These are phyloP conservation scores for Bostrychus sinensis DNA, from an alignment of 2,113 vertebrate genomes.

Conservation along the genomic window DNA sequence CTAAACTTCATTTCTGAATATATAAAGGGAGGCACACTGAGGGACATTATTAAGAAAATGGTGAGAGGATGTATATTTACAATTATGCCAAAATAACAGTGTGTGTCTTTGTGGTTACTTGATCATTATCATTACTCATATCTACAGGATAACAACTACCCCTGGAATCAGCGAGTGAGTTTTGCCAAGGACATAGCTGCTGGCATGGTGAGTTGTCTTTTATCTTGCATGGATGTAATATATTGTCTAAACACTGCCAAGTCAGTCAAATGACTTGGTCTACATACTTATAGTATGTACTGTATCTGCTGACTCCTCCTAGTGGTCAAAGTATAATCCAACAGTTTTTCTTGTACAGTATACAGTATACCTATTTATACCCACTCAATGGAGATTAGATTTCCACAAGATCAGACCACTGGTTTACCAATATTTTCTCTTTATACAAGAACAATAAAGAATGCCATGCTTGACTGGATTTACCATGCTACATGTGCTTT, in stretches of 20 bases:
- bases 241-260: neutral
- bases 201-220: slow-evolving; percentile 87
- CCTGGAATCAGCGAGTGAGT: slow-evolving; percentile 94
- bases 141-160: slow-evolving; percentile 88
- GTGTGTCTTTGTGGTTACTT: neutral
- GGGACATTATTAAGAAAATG: slow-evolving; percentile 94
- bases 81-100: neutral
- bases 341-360: neutral
- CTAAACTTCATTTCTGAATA: slow-evolving; percentile 98
- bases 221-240: neutral
- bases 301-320: slow-evolving; percentile 45
- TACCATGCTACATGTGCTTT: slow-evolving; percentile 5
- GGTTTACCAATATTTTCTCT: too few species aligned
- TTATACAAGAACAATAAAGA: slow-evolving; percentile 29
- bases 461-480: slow-evolving; percentile 30
- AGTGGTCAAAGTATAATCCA: slow-evolving; percentile 41
- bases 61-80: slow-evolving; percentile 61
- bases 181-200: slow-evolving; percentile 94
- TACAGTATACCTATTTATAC: slow-evolving; percentile 7
- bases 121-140: neutral
- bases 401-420: slow-evolving; percentile 38
- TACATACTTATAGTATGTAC: neutral
- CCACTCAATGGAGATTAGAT: slow-evolving; percentile 21
- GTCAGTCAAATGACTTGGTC: neutral
- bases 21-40: slow-evolving; percentile 94